Evolutionary conservation across 2,888 invertebrate genomes (phyloP).

Genomic region (Taenaris catops): DNA sequence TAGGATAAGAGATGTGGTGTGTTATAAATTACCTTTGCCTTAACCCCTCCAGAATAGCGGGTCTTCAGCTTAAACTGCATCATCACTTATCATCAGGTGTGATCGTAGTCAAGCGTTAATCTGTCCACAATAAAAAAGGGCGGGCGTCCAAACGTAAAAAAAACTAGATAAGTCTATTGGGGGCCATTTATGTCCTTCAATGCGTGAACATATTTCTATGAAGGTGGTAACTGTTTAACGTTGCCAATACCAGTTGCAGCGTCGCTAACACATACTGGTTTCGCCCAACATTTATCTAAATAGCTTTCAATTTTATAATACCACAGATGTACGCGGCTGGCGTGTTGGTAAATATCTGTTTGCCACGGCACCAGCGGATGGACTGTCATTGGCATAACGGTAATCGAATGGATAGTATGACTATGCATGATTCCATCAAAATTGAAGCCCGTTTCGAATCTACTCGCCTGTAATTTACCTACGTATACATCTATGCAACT

Average conservation of each 20-base stretch:
- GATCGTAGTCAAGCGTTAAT: too few species aligned
- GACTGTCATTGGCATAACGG: constrained; percentile 65
- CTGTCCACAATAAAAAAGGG: too few species aligned
- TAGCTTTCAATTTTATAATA: constrained; percentile 21
- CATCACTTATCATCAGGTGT: too few species aligned
- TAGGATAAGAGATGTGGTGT: too few species aligned
- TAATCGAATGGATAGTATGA: constrained; percentile 61
- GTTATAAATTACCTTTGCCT: too few species aligned
- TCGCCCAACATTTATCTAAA: constrained; percentile 17
- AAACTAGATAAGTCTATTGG: too few species aligned
- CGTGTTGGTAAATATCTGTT: constrained; percentile 25
- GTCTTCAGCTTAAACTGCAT: too few species aligned
- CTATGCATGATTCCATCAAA: constrained; percentile 63
- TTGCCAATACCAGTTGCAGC: neutral
- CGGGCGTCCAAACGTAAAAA: too few species aligned
- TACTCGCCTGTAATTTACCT: constrained; percentile 39
- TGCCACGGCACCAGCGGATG: constrained; percentile 18
- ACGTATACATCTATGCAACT: constrained; percentile 20
- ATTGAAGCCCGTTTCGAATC: constrained; percentile 50
- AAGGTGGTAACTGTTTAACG: neutral
- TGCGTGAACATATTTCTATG: neutral
- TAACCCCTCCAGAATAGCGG: too few species aligned
- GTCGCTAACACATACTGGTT: constrained; percentile 9
- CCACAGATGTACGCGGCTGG: constrained; percentile 19
- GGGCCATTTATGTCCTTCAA: too few species aligned